Conservation (phyloP, 2,888 invertebrate species). For the Pegoplata infirma region DNA sequence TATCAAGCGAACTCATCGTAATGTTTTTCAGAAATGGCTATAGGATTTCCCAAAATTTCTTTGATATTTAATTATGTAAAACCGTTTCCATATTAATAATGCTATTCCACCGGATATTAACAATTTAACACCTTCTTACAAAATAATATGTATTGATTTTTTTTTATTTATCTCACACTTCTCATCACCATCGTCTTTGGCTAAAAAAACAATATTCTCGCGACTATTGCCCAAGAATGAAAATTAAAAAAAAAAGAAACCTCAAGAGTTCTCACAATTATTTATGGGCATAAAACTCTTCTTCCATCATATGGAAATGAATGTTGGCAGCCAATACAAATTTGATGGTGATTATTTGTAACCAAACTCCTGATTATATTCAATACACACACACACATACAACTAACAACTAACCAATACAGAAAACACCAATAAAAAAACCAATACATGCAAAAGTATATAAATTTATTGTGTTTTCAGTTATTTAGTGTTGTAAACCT, state of each 20-base stretch:
- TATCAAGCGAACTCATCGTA: too few relatives aligned
- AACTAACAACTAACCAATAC: neutral
- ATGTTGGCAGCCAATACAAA: constrained; percentile 22
- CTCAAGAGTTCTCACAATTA: constrained; percentile 39
- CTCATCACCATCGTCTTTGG: neutral
- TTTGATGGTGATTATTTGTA: constrained; percentile 37
- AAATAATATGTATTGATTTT: neutral
- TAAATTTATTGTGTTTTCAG: neutral
- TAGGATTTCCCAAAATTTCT: too few relatives aligned
- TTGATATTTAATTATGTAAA: too few relatives aligned
- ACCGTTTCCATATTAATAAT: too few relatives aligned
- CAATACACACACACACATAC: neutral
- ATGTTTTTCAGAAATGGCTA: too few relatives aligned
- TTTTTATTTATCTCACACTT: neutral
- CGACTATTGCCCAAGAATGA: neutral
- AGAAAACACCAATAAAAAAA: too few relatives aligned
- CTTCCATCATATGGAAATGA: too few relatives aligned
- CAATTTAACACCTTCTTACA: constrained; percentile 54
- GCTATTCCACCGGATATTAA: constrained; percentile 61
- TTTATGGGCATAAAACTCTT: neutral
- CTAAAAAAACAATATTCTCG: neutral
- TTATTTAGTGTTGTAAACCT: constrained; percentile 15
- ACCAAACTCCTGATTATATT: constrained; percentile 38
- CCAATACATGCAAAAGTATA: too few relatives aligned
- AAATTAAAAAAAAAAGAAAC: neutral